These are phyloP conservation scores for Darevskia nairensis DNA, from an alignment of 2,797 vertebrate species.

Conservation along the genomic window DNA sequence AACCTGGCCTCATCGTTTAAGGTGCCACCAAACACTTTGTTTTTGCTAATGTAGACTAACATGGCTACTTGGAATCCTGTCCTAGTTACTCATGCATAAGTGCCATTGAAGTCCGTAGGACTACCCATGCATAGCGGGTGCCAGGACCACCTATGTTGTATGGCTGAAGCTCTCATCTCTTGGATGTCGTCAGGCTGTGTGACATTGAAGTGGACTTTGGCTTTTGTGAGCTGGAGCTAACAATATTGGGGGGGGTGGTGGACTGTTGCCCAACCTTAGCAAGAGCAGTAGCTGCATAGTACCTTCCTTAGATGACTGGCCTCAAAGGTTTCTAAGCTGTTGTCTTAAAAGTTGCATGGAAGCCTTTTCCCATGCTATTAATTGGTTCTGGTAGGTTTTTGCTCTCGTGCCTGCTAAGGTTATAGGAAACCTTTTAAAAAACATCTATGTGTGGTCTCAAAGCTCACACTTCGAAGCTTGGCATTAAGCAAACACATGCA, in stretches of 20 bases:
- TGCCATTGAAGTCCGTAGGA: not conserved
- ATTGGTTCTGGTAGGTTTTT: not conserved
- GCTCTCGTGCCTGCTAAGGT: not conserved
- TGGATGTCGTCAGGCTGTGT: not conserved
- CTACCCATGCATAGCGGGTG: no score
- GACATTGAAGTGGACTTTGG: not conserved
- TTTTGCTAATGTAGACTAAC: not conserved
- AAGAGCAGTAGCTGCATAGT: not conserved
- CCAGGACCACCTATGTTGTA: not conserved
- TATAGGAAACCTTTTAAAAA: not conserved
- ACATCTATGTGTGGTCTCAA: not conserved
- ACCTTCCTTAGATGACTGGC: not conserved
- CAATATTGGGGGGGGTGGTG: not conserved
- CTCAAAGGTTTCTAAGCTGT: not conserved
- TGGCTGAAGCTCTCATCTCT: not conserved
- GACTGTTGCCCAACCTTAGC: not conserved
- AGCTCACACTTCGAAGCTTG: not conserved
- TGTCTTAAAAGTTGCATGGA: not conserved
- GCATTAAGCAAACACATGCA: slow-evolving; percentile 1
- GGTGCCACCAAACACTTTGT: not conserved
- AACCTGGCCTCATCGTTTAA: not conserved
- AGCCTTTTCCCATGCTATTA: not conserved
- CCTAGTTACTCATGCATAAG: not conserved
- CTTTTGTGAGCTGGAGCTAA: not conserved
- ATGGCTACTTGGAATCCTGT: not conserved